These are phyloP conservation scores for Papilio demoleus DNA, from an alignment of 2,888 invertebrate species.

Conservation along the genomic window DNA sequence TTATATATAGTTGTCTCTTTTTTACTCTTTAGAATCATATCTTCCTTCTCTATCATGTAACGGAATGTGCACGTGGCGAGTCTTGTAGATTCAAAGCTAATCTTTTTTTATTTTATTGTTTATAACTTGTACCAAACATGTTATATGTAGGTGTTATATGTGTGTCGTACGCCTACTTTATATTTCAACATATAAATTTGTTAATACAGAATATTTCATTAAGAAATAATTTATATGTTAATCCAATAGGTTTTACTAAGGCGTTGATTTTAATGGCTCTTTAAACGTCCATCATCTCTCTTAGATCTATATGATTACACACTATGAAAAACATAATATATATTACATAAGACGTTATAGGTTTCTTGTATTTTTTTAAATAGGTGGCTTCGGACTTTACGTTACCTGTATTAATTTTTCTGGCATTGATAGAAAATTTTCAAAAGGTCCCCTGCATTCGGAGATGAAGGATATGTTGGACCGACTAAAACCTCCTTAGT, in stretches of 20 bases:
- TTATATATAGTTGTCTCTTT: background rate
- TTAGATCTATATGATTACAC: no score
- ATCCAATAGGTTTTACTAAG: background rate
- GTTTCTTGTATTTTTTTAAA: no score
- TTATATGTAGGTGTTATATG: constrained; percentile 27
- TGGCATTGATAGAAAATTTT: no score
- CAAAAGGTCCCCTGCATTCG: no score
- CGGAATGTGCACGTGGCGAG: background rate
- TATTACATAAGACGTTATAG: no score
- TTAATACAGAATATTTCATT: constrained; percentile 19
- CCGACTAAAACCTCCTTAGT: no score
- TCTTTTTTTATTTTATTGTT: background rate
- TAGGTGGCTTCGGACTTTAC: no score
- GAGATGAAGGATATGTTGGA: no score
- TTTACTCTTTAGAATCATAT: background rate
- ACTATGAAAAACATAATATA: no score
- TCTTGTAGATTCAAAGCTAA: no score
- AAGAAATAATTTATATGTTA: constrained; percentile 19
- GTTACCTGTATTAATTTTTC: no score
- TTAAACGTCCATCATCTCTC: no score
- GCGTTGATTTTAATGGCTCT: background rate
- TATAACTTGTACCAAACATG: constrained; percentile 14
- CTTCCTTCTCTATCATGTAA: background rate
- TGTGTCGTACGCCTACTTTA: constrained; percentile 34
- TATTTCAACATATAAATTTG: constrained; percentile 20